Percentiles rank a stretch among this genome's conserved stretches.
Conservation (phyloP, 2,888 invertebrate genomes). For the Spilarctia lutea region DNA sequence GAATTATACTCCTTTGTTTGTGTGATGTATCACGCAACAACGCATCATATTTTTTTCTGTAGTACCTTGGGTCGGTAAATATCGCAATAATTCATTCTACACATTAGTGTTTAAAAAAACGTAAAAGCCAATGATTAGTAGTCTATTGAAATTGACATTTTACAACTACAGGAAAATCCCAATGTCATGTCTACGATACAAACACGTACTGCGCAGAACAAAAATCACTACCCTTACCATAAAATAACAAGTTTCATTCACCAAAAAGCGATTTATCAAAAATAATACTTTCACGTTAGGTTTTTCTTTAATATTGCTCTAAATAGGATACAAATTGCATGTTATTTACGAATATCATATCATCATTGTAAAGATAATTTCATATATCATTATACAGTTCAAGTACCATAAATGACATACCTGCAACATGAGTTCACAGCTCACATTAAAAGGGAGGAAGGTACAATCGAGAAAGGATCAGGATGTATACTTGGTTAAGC, state of each 20-base stretch:
- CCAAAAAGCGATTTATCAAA: neutral
- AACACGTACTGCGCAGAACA: neutral
- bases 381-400: neutral
- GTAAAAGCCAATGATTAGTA: no score
- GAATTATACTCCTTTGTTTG: neutral
- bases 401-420: neutral
- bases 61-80: neutral
- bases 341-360: neutral
- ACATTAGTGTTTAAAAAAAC: neutral
- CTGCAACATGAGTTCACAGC: neutral
- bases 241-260: neutral
- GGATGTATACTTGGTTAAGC: neutral
- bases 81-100: neutral
- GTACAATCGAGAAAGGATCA: neutral
- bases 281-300: neutral
- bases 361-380: neutral
- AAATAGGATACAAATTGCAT: neutral
- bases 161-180: no score
- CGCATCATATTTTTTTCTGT: neutral
- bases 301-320: neutral
- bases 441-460: neutral
- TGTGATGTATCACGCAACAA: neutral
- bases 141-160: neutral
- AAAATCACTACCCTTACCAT: neutral
- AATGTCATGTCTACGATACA: no score